phyloP scores from a whole-genome alignment of 2,888 invertebrate genomes.

The Diadromus collaris region DNA sequence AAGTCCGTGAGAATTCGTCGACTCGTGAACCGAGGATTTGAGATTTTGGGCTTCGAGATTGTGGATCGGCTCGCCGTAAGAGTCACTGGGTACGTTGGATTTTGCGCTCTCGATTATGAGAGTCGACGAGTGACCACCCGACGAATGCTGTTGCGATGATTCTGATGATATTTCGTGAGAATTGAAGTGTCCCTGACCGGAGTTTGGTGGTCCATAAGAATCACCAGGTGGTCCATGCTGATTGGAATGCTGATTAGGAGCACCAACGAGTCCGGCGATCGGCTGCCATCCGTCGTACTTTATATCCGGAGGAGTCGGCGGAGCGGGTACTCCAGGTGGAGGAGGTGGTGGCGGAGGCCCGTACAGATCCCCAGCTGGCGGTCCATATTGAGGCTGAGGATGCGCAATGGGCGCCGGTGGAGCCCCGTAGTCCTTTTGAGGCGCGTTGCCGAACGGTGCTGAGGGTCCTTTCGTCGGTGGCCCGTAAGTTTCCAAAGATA shows the following conservation, averaged over 20 bases:
- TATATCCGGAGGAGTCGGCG: conserved; percentile 88
- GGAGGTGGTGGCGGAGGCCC: conserved; percentile 85
- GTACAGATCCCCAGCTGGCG: conserved; percentile 79
- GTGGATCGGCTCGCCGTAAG: conserved; percentile 81
- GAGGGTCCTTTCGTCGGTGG: conserved; percentile 70
- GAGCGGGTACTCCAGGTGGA: conserved; percentile 87
- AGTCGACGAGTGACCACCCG: conserved; percentile 37
- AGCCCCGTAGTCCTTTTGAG: conserved; percentile 71
- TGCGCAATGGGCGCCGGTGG: conserved; percentile 63
- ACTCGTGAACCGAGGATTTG: conserved; percentile 72
- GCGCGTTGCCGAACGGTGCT: conserved; percentile 65
- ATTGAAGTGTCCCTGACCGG: conserved; percentile 18
- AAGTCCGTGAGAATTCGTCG: conserved; percentile 71
- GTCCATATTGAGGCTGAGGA: conserved; percentile 77
- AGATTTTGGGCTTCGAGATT: conserved; percentile 76
- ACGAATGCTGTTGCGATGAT: conserved; percentile 37
- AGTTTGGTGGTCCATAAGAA: conserved; percentile 55
- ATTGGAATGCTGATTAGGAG: conserved; percentile 72
- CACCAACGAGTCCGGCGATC: conserved; percentile 85
- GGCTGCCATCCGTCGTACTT: conserved; percentile 94
- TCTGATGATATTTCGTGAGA: conserved; percentile 39
- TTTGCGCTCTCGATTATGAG: conserved; percentile 57
- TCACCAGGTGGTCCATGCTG: conserved; percentile 64
- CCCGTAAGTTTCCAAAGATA: conserved; percentile 76
- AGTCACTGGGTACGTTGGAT: conserved; percentile 79